These are phyloP conservation scores for Gnathonemus longibarbis DNA, from an alignment of 2,113 vertebrate genomes.

Conservation along the genomic window DNA sequence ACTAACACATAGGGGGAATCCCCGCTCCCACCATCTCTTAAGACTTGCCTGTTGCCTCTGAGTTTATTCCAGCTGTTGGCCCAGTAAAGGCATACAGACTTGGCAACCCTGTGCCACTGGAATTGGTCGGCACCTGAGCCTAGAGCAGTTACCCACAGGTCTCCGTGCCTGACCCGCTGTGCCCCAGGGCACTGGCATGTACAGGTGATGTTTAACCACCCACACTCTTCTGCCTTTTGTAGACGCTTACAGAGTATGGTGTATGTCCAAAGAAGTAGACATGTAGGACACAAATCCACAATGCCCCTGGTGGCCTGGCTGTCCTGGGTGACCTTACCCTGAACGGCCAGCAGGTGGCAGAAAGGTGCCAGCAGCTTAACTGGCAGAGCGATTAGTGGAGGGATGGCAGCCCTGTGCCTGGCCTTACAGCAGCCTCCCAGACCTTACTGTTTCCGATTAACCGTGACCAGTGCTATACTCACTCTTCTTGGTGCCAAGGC, in stretches of 20 bases:
- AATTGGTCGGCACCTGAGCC: neutral
- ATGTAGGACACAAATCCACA: neutral
- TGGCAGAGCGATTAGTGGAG: neutral
- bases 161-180: neutral
- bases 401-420: neutral
- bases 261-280: neutral
- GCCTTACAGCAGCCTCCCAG: neutral
- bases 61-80: neutral
- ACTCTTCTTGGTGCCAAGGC: neutral
- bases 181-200: neutral
- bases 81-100: neutral
- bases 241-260: neutral
- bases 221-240: neutral
- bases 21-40: neutral
- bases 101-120: neutral
- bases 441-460: neutral
- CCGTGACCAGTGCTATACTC: too few relatives aligned
- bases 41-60: slow-evolving; percentile 13
- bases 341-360: slow-evolving; percentile 1
- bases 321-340: neutral
- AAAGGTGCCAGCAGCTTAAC: neutral
- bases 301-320: neutral
- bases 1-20: neutral
- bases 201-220: slow-evolving; percentile 12
- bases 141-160: neutral